Conservation (phyloP, 2,888 invertebrate species). For the Halocaridina rubra region DNA sequence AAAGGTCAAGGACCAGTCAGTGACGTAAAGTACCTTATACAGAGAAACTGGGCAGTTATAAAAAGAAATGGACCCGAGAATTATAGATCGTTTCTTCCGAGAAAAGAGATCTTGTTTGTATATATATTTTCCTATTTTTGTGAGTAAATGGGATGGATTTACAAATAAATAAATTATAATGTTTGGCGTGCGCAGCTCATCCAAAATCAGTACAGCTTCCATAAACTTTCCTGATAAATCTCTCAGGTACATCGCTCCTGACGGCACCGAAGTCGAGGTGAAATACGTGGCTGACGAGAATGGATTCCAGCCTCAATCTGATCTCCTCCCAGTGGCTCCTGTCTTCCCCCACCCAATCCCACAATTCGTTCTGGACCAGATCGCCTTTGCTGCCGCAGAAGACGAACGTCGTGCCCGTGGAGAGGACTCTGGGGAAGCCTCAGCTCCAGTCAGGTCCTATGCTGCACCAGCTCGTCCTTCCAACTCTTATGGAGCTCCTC, state of each 20-base stretch:
- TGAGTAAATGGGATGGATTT: too few relatives aligned
- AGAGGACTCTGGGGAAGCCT: background rate
- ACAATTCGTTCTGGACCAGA: constrained; percentile 38
- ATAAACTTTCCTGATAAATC: background rate
- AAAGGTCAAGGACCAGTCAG: too few relatives aligned
- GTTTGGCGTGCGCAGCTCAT: too few relatives aligned
- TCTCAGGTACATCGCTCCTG: constrained; percentile 35
- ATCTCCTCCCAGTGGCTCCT: constrained; percentile 25
- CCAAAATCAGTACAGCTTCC: too few relatives aligned
- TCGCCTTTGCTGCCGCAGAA: constrained; percentile 29
- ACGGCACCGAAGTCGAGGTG: constrained; percentile 31
- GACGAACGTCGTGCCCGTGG: constrained; percentile 20
- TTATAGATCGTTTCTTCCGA: too few relatives aligned
- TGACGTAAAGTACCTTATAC: too few relatives aligned
- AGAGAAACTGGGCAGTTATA: too few relatives aligned
- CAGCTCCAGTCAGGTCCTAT: background rate
- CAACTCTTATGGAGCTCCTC: constrained; percentile 3
- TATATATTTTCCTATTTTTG: too few relatives aligned
- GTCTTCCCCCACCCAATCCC: constrained; percentile 38
- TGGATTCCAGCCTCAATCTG: constrained; percentile 37
- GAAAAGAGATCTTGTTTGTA: too few relatives aligned
- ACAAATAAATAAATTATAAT: too few relatives aligned
- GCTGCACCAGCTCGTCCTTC: background rate
- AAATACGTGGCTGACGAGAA: constrained; percentile 41
- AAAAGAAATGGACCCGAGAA: too few relatives aligned